Percentiles rank a stretch among this genome's conserved stretches.
Conservation (phyloP, 2,113 vertebrate species). For the Labeo rohita region DNA sequence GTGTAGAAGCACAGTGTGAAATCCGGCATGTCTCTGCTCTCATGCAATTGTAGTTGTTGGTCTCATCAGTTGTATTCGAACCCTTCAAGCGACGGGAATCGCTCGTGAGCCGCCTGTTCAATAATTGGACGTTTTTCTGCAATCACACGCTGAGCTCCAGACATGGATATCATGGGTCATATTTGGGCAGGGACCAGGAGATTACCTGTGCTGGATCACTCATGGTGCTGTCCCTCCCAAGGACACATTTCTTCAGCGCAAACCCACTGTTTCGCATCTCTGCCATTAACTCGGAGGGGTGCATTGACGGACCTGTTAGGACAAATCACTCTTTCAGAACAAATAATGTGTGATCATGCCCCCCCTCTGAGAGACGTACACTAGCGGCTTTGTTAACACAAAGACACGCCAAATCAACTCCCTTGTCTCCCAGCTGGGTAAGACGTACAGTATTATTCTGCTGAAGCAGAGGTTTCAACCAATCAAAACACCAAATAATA, state of each 20-base stretch:
- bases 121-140: conserved; percentile 79
- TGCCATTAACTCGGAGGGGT: conserved; percentile 99
- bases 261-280: conserved; percentile 99
- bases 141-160: conserved; percentile 76
- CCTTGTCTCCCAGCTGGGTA: conserved; percentile 98
- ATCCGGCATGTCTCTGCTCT: conserved; percentile 39
- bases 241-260: conserved; percentile 98
- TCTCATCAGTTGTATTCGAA: conserved; percentile 57
- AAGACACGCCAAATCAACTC: conserved; percentile 97
- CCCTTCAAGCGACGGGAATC: conserved; percentile 49
- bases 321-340: conserved; percentile 95
- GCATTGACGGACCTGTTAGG: conserved; percentile 99
- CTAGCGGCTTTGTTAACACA: conserved; percentile 96
- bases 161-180: conserved; percentile 81
- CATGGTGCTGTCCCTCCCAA: conserved; percentile 94
- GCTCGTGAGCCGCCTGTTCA: conserved; percentile 44
- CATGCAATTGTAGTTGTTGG: conserved; percentile 46
- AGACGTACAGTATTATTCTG: conserved; percentile 97
- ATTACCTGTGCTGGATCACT: conserved; percentile 99
- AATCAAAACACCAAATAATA: conserved; percentile 97
- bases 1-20: conserved; percentile 26
- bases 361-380: conserved; percentile 92
- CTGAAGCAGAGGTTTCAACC: conserved; percentile 91
- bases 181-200: conserved; percentile 76
- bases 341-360: conserved; percentile 88